Conservation (phyloP, 2,888 invertebrate genomes). For the Notodonta ziczac region DNA sequence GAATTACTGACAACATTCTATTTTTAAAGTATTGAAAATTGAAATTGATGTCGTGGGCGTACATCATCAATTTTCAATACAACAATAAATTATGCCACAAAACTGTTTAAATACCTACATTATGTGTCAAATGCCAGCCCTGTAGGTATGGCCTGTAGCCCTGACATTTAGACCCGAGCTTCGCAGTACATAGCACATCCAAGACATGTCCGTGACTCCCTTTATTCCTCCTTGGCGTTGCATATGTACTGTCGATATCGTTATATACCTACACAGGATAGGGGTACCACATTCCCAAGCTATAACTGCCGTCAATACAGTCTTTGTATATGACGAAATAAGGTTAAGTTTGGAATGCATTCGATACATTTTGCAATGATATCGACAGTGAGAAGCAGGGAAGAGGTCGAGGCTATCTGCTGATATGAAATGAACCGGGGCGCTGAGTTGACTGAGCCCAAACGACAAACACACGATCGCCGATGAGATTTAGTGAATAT, state of each 20-base stretch:
- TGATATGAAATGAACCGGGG: conserved; percentile 68
- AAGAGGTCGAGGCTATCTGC: conserved; percentile 78
- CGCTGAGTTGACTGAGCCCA: conserved; percentile 62
- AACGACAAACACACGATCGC: conserved; percentile 51
- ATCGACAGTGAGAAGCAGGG: conserved; percentile 56
- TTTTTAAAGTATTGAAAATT: too few relatives aligned
- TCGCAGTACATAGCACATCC: not conserved
- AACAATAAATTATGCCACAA: too few relatives aligned
- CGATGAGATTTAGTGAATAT: conserved; percentile 34
- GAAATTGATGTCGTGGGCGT: too few relatives aligned
- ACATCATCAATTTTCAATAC: too few relatives aligned
- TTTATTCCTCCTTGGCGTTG: conserved; percentile 41
- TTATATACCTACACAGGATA: conserved; percentile 58
- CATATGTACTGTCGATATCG: conserved; percentile 57
- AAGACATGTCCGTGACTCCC: conserved; percentile 24
- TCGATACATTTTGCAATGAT: conserved; percentile 23
- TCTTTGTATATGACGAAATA: conserved; percentile 37
- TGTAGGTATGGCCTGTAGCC: too few relatives aligned
- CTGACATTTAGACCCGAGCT: not conserved
- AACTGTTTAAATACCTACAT: too few relatives aligned
- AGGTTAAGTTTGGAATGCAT: conserved; percentile 32
- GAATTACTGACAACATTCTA: too few relatives aligned
- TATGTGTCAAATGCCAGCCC: too few relatives aligned
- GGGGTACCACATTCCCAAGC: conserved; percentile 51
- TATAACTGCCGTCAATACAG: conserved; percentile 21